Conservation (phyloP, 2,113 vertebrate genomes). For the Dasyornis broadbenti region DNA sequence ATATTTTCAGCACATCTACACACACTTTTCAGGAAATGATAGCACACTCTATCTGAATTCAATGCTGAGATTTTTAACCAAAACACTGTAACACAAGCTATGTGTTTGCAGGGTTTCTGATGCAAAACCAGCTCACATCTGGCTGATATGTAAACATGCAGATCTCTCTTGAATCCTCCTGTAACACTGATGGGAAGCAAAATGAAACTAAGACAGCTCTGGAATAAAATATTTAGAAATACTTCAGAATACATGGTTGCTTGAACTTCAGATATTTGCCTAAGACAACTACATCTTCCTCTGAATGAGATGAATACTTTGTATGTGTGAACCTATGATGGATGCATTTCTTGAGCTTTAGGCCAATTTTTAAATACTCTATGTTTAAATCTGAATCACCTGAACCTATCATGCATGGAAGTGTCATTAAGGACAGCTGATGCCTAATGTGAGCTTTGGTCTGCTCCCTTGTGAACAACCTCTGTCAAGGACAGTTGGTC, state of each 20-base stretch:
- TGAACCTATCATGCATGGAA: not conserved
- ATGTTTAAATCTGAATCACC: not conserved
- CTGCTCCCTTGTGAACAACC: not conserved
- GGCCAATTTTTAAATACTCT: not conserved
- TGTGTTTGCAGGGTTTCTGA: not conserved
- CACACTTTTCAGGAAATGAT: not conserved
- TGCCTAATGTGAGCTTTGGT: not conserved
- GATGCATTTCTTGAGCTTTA: not conserved
- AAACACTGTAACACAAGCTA: not conserved
- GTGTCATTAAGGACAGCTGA: not conserved
- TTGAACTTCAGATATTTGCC: not conserved
- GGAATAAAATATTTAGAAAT: not conserved
- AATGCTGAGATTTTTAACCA: not conserved
- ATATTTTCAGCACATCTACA: not conserved
- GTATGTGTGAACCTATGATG: not conserved
- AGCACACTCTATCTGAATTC: not conserved
- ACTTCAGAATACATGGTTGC: not conserved
- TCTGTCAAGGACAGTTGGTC: not conserved
- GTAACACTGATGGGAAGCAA: not conserved
- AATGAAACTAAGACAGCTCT: not conserved
- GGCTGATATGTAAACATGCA: not conserved
- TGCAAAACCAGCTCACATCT: not conserved
- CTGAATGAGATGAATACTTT: not conserved
- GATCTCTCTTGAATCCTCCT: not conserved
- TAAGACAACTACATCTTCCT: not conserved